These are phyloP conservation scores for Clytia hemisphaerica DNA, from an alignment of 30 jellyfish, hydroid and myxozoan species.

Conservation along the genomic window DNA sequence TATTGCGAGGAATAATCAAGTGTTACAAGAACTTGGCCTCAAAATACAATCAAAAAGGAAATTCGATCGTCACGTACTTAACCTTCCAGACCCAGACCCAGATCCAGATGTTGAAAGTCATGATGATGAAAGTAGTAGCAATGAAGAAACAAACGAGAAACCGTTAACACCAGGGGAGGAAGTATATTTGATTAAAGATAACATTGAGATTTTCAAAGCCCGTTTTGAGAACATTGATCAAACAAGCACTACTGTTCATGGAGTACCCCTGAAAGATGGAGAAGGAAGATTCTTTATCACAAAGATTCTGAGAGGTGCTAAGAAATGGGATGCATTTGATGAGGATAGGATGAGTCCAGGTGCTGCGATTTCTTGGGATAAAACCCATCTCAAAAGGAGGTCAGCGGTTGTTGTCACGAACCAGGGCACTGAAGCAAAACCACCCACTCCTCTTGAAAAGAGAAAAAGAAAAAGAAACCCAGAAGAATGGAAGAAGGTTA, in stretches of 20 bases:
- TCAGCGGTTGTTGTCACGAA: conserved; percentile 1
- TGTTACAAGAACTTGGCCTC: background rate
- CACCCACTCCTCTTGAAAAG: too few species aligned
- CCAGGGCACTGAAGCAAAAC: conserved; percentile 6
- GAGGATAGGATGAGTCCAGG: conserved; percentile 5
- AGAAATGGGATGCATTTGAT: conserved; percentile 1
- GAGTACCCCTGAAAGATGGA: conserved; percentile 4
- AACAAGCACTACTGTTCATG: background rate
- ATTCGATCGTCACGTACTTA: background rate
- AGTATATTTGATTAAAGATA: background rate
- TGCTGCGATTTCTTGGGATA: conserved; percentile 1
- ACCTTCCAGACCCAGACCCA: background rate
- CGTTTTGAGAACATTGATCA: background rate
- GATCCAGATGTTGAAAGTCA: background rate
- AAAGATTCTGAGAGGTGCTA: conserved; percentile 2
- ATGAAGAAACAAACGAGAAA: background rate
- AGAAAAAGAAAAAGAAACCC: too few species aligned
- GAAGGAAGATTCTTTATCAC: background rate
- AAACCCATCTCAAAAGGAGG: background rate
- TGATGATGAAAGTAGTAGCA: background rate
- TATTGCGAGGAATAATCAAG: background rate
- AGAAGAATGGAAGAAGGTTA: too few species aligned
- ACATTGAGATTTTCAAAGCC: conserved; percentile 1
- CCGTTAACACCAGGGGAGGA: conserved; percentile 7
- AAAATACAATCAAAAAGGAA: background rate